Conservation (phyloP, 2,888 invertebrate genomes). For the Melinaea menophilus region DNA sequence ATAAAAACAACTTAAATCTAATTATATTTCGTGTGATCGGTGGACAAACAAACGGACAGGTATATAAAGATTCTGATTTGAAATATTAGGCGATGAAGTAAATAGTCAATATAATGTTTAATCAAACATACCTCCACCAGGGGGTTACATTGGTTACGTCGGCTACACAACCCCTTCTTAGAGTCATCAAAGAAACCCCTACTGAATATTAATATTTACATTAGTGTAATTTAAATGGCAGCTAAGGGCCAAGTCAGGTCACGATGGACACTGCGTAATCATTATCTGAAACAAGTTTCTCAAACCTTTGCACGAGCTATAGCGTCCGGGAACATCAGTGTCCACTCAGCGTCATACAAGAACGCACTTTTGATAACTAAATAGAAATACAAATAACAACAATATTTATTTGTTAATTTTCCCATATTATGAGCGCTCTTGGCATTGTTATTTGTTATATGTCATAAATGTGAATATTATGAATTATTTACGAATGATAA, state of each 20-base stretch:
- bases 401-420: too few species aligned
- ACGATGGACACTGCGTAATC: not conserved
- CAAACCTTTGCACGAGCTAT: not conserved
- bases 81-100: too few species aligned
- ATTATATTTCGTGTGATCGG: too few species aligned
- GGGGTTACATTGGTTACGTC: not conserved
- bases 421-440: slow-evolving; percentile 7
- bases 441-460: slow-evolving; percentile 15
- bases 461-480: slow-evolving; percentile 17
- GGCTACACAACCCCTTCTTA: too few species aligned
- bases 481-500: slow-evolving; percentile 33
- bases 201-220: not conserved
- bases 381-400: not conserved
- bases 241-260: slow-evolving; percentile 1
- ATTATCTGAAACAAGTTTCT: slow-evolving; percentile 5
- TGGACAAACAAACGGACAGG: too few species aligned
- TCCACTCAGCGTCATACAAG: slow-evolving; percentile 1
- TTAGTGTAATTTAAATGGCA: not conserved
- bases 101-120: too few species aligned
- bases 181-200: not conserved
- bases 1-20: too few species aligned
- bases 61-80: too few species aligned
- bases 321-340: not conserved
- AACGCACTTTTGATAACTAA: not conserved
- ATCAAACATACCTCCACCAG: not conserved